phyloP scores from a whole-genome alignment of 1,140 invertebrate genomes.

The Brachionus sp. region DNA sequence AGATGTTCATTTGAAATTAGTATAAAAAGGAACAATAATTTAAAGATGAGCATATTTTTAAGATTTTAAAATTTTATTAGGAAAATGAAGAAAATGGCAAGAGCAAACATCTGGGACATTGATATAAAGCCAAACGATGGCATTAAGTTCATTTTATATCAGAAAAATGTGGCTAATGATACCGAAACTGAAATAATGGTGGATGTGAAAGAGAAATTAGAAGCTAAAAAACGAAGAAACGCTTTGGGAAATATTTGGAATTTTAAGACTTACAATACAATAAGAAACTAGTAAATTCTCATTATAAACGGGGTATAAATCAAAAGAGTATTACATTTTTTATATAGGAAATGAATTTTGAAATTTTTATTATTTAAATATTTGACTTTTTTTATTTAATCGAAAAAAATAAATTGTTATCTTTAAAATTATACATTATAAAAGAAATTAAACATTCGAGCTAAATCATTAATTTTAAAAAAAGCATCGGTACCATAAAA shows the following conservation, averaged over 20 bases:
- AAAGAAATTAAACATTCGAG: too few relatives aligned
- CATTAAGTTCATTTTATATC: not conserved
- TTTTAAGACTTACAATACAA: not conserved
- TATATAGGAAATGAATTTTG: too few relatives aligned
- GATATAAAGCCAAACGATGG: not conserved
- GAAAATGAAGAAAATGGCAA: slow-evolving; percentile 33
- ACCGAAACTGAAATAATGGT: not conserved
- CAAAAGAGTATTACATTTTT: not conserved
- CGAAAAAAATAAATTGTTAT: too few relatives aligned
- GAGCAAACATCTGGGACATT: slow-evolving; percentile 23
- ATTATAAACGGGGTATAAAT: not conserved
- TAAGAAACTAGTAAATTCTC: not conserved
- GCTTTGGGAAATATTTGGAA: slow-evolving; percentile 38
- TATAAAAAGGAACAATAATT: not conserved
- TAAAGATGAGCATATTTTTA: not conserved
- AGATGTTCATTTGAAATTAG: not conserved
- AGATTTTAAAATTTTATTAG: not conserved
- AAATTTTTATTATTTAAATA: too few relatives aligned
- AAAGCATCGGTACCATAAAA: too few relatives aligned
- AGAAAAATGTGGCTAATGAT: not conserved
- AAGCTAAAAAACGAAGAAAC: not conserved
- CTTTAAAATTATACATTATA: too few relatives aligned
- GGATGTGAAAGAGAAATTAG: not conserved
- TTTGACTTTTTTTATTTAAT: too few relatives aligned
- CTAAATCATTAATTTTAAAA: too few relatives aligned